Base-by-base conservation (phyloP, 2,113 vertebrate species). In the Bufo bufo region DNA sequence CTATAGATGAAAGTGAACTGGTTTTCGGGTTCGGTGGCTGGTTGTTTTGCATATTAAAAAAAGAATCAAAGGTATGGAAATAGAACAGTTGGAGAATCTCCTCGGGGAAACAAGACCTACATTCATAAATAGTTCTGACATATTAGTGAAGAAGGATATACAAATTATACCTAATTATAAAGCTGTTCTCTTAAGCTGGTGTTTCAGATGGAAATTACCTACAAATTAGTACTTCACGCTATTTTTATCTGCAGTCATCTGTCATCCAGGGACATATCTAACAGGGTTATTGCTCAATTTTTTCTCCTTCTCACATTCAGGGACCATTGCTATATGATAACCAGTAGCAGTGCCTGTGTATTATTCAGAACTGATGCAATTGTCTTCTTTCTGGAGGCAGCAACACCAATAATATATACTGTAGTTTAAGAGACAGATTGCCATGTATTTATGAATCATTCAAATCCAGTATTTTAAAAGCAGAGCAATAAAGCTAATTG, bases 71-170 rank as follows among this genome's bases (percentile, higher is more conserved):
- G 66, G 19, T 74, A 85, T 85, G 69, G 71, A 85, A 86, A 86
- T 65, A 86, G 47, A 59, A 52, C 10, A 78, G 85, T 56, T 49
- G 85, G 74, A 86, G 47, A 78, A 61, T 77, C 43, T 86, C 85
- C 74, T 86, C 45, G 45, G 85, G 85, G 71, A 63, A 86, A 49
- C 19, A 77, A 86, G 74, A 13, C 85, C 85, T 86, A 86, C 47
- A 78, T 86, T 86, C 71, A 86, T 77, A 86, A 77, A 86, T 86
- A 86, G 85, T 50, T 78, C 45, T 86, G 58, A 17, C 56, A 77
- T 45, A 84, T 85, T 54, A 85, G 84, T 7, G 49, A 16, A 77
- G 69, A 74, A 45, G 71, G 78, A 33, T 78, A 17, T 20, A 52
- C 71, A 65, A 77, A 77, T 86, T 77, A 86, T 47, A 77, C 33